Evolutionary conservation across 2,888 invertebrate species (phyloP), one percentile per base, ranked within the genome.

Genomic region (Cylloceria caligata): DNA sequence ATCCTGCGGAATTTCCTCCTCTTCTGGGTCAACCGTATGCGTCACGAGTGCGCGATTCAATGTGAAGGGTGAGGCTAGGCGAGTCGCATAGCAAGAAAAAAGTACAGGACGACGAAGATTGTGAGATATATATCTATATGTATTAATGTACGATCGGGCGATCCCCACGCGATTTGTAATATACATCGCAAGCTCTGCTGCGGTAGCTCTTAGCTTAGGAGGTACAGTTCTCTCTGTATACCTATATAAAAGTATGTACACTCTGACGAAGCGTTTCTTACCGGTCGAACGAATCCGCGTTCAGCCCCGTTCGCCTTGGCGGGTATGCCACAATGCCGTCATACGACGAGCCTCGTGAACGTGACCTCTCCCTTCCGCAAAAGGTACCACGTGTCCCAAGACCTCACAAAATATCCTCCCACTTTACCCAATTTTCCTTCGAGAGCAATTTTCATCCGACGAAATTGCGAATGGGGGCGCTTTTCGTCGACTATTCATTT

Each of bases 1-100:
- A 69, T 74, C 68, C 64, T 75, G 45, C 64, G 55, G 80, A 74
- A 42, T 27, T 64, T 74, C 68, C 74, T 67, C 49, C 72, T 55
- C 68, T 78, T 78, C 78, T 81, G 64, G 81, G 68, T 81, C 81
- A 81, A 78, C 27, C 52, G 72, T 72, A 81, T 77, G 77, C 72
- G 72, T 81, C 78, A 78, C 52, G 60, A 68, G 62, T 49, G 72
- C 57, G 11, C 71, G 36, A 21, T 68, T 52, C 27, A 49, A n/a
- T 30, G 47, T 19, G 49, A 19, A 21, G 34, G 30, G 45, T 19
- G 16, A 47, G 19, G 34, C 16, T 16, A 30, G 34, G 9, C 19
- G 65, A 65, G 9, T 30, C 21, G 3, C 16, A 11, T 11, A 36
- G 30, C 42, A 27, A 42, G 42, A 21, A 9, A 21, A 9, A 30